A percentile compares a stretch with the other conserved stretches of the same genome.
Conservation (phyloP, 2,113 vertebrate species). For the Podocnemis expansa region DNA sequence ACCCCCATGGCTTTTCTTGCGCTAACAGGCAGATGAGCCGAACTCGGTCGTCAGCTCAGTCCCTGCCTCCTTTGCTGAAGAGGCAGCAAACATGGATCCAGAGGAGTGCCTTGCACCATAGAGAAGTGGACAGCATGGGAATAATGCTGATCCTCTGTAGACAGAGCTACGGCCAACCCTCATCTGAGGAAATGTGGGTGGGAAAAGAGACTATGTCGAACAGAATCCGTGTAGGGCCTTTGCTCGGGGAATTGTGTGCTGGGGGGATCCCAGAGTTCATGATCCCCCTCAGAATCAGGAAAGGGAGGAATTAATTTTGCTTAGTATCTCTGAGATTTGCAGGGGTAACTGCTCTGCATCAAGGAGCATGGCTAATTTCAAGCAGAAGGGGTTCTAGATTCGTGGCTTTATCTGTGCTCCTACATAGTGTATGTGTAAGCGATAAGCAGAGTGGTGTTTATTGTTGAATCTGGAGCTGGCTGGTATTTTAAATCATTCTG, state of each 20-base stretch:
- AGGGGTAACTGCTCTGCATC: conserved; percentile 25
- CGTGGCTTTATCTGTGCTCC: conserved; percentile 50
- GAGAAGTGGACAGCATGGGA: accelerated
- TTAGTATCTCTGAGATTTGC: conserved; percentile 13
- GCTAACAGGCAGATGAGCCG: background rate
- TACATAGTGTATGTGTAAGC: conserved; percentile 34
- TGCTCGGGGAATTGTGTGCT: background rate
- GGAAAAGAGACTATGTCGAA: background rate
- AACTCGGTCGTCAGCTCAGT: background rate
- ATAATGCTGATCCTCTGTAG: background rate
- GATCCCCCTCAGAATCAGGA: background rate
- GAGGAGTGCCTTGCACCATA: background rate
- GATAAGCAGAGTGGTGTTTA: conserved; percentile 41
- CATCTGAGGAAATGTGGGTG: accelerated
- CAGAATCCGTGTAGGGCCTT: background rate
- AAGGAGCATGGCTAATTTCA: background rate
- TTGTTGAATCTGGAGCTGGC: conserved; percentile 47
- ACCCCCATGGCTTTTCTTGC: background rate
- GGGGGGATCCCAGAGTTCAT: background rate
- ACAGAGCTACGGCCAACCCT: background rate
- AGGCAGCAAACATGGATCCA: background rate
- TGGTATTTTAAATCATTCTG: conserved; percentile 44
- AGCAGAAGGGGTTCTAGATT: background rate
- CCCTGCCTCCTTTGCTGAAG: background rate
- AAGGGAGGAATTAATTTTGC: background rate